Evolutionary conservation across 92 coral and sea anemone species (phyloP).

Genomic region (Virgularia gustaviana): DNA sequence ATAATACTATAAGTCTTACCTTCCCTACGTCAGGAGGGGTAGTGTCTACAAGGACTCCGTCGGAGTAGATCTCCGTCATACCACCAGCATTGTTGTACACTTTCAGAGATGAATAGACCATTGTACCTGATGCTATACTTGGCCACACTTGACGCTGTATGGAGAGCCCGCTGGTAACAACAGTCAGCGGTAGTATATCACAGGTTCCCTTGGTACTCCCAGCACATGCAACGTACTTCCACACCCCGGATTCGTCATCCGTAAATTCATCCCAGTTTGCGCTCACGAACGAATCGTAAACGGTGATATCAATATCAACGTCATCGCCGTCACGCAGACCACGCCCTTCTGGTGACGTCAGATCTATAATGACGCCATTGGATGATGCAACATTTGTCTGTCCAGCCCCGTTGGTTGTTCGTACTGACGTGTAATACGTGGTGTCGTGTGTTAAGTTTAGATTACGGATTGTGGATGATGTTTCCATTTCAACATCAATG

Average conservation of each 20-base stretch:
- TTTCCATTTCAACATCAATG: constrained; percentile 45
- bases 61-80: constrained; percentile 60
- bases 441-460: constrained; percentile 60
- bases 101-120: constrained; percentile 65
- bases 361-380: constrained; percentile 73
- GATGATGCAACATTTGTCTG: constrained; percentile 57
- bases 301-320: constrained; percentile 66
- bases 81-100: constrained; percentile 78
- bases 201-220: constrained; percentile 73
- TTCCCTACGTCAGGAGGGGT: constrained; percentile 66
- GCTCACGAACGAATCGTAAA: constrained; percentile 60
- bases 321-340: constrained; percentile 66
- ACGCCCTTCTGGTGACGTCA: constrained; percentile 75
- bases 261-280: constrained; percentile 86
- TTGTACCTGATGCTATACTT: constrained; percentile 63
- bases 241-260: constrained; percentile 72
- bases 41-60: constrained; percentile 75
- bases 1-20: constrained; percentile 59
- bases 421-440: constrained; percentile 66
- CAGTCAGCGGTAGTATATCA: constrained; percentile 67
- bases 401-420: constrained; percentile 78
- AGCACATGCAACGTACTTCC: constrained; percentile 77
- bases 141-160: constrained; percentile 65
- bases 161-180: constrained; percentile 47
- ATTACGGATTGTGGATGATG: constrained; percentile 54